These are phyloP conservation scores for Gryon sp. DNA, from an alignment of 1,140 invertebrate genomes.

Conservation along the genomic window DNA sequence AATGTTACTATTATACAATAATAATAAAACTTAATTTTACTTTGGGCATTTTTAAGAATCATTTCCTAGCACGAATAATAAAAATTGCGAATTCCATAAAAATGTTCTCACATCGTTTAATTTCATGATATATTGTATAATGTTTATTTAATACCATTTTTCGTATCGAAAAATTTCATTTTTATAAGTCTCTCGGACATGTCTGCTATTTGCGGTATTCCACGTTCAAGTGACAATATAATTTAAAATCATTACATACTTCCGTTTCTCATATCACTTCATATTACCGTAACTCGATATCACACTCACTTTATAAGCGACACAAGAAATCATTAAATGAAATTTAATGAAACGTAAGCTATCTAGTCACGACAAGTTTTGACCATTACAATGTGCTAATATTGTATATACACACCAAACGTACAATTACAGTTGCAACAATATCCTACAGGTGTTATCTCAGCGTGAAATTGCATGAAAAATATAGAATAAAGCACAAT, in stretches of 20 bases:
- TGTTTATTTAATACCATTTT: too few species aligned
- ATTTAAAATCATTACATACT: slow-evolving; percentile 52
- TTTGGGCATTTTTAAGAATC: too few species aligned
- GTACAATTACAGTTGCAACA: too few species aligned
- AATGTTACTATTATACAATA: too few species aligned
- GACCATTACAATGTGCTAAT: slow-evolving; percentile 34
- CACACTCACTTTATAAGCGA: slow-evolving; percentile 20
- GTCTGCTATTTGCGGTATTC: slow-evolving; percentile 6
- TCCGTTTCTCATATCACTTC: slow-evolving; percentile 53
- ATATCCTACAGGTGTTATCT: slow-evolving; percentile 50
- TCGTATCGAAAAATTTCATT: not conserved
- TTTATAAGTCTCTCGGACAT: not conserved
- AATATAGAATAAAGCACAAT: slow-evolving; percentile 26
- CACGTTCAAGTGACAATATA: slow-evolving; percentile 29
- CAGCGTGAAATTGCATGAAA: slow-evolving; percentile 26
- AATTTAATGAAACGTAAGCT: slow-evolving; percentile 28
- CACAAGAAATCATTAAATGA: slow-evolving; percentile 30
- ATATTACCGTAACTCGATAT: slow-evolving; percentile 42
- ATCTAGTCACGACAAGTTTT: slow-evolving; percentile 12
- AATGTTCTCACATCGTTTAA: too few species aligned
- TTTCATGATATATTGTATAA: not conserved
- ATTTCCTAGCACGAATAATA: too few species aligned
- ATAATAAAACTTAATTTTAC: too few species aligned
- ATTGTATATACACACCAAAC: too few species aligned
- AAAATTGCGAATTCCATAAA: too few species aligned